Evolutionary conservation across 1,140 invertebrate genomes (phyloP).

Genomic region (Euglossa dilemma): DNA sequence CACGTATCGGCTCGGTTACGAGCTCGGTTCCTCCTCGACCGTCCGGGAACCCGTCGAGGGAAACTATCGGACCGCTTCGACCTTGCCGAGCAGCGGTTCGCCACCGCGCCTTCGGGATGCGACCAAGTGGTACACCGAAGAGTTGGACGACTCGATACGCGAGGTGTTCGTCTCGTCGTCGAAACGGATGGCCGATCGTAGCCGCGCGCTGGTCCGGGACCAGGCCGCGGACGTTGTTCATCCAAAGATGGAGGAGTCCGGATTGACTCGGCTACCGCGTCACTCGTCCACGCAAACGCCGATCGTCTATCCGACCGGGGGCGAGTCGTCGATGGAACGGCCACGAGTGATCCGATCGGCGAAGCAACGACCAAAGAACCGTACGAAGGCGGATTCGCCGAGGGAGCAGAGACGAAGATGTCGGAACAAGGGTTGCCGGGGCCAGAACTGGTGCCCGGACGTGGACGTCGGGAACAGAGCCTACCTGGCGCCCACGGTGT

Average conservation of each 20-base stretch:
- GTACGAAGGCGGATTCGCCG: conserved; percentile 73
- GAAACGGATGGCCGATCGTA: not conserved
- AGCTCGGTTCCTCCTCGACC: not conserved
- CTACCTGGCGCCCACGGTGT: conserved; percentile 85
- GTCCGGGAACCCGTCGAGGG: not conserved
- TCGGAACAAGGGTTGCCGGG: conserved; percentile 73
- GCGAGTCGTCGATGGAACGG: conserved; percentile 56
- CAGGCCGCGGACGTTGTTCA: not conserved
- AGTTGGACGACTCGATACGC: conserved; percentile 32
- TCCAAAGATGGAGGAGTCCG: conserved; percentile 47
- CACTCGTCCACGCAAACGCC: conserved; percentile 62
- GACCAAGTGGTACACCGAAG: not conserved
- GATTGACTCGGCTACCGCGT: conserved; percentile 47
- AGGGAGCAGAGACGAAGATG: conserved; percentile 77
- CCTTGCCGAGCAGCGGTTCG: not conserved
- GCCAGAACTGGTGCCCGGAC: conserved; percentile 83
- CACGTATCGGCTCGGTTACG: not conserved
- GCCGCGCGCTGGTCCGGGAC: not conserved
- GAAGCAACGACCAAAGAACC: conserved; percentile 73
- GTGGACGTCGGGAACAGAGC: conserved; percentile 85
- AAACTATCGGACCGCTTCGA: not conserved
- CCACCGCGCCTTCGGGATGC: not conserved
- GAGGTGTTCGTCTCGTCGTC: conserved; percentile 43
- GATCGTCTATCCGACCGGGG: conserved; percentile 20
- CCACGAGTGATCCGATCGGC: conserved; percentile 62